phyloP scores from a whole-genome alignment of 2,113 vertebrate species.

The Pomatorhinus ruficollis region DNA sequence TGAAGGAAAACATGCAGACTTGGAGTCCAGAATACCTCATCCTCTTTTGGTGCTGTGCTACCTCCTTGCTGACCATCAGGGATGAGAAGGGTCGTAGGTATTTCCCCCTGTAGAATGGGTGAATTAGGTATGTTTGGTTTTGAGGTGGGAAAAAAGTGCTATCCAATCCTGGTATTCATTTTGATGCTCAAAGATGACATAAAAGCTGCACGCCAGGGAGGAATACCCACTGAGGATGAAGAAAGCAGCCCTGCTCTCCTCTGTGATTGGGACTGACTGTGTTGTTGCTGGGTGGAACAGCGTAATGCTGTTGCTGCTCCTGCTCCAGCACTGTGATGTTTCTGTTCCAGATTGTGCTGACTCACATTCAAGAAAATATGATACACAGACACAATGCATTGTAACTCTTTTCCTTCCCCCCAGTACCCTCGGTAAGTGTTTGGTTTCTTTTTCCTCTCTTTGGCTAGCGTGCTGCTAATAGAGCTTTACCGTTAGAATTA shows the following conservation, averaged over 20 bases:
- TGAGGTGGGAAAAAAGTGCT: background rate
- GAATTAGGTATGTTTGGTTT: background rate
- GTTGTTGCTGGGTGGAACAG: conserved; percentile 64
- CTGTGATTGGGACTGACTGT: conserved; percentile 40
- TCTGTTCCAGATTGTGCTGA: conserved; percentile 57
- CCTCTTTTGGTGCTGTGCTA: background rate
- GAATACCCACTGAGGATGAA: background rate
- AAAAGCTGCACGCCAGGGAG: background rate
- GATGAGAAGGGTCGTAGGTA: background rate
- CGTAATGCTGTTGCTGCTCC: conserved; percentile 8
- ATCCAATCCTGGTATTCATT: background rate
- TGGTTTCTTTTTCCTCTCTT: conserved; percentile 35
- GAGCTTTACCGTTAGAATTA: background rate
- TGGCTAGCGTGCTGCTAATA: background rate
- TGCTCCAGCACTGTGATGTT: conserved; percentile 14
- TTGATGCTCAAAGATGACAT: background rate
- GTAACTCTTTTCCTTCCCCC: conserved; percentile 3
- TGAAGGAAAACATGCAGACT: background rate
- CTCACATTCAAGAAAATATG: conserved; percentile 47
- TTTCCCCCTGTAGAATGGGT: background rate
- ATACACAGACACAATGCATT: background rate
- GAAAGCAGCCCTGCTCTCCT: conserved; percentile 20
- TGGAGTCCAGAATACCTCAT: background rate
- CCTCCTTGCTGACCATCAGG: background rate
- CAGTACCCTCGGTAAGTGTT: background rate